phyloP scores from a whole-genome alignment of 2,797 vertebrate species.

The Taeniopygia guttata region DNA sequence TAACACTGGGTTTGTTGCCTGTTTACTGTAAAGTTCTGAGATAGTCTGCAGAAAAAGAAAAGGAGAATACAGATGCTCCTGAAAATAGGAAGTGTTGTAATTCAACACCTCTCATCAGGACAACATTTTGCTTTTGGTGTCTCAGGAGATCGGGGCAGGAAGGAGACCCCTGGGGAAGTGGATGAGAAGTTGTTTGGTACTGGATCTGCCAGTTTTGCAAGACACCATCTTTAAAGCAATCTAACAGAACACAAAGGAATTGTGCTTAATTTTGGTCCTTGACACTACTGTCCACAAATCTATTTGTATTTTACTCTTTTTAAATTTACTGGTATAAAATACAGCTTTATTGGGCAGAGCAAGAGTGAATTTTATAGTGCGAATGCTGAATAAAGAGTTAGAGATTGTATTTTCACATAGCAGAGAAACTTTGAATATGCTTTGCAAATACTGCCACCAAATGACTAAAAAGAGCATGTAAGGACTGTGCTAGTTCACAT shows the following conservation, averaged over 20 bases:
- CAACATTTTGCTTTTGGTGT: neutral
- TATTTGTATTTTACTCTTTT: neutral
- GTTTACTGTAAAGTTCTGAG: neutral
- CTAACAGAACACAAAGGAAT: neutral
- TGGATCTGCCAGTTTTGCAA: neutral
- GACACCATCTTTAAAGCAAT: neutral
- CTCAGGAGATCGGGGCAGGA: neutral
- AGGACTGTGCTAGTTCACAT: neutral
- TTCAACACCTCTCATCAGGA: neutral
- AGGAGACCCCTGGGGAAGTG: rapidly evolving
- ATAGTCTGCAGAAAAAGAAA: neutral
- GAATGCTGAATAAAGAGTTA: neutral
- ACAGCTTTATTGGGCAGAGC: neutral
- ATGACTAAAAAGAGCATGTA: neutral
- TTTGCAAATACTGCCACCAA: neutral
- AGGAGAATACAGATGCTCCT: neutral
- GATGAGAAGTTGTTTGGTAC: neutral
- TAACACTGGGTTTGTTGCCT: neutral
- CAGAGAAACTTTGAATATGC: neutral
- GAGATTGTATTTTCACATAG: neutral
- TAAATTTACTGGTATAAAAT: neutral
- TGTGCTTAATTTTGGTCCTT: neutral
- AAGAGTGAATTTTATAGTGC: neutral
- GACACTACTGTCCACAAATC: neutral
- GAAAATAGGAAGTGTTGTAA: neutral